Evolutionary conservation across 1,140 invertebrate genomes (phyloP).

Genomic region (Trinorchestia longiramus): DNA sequence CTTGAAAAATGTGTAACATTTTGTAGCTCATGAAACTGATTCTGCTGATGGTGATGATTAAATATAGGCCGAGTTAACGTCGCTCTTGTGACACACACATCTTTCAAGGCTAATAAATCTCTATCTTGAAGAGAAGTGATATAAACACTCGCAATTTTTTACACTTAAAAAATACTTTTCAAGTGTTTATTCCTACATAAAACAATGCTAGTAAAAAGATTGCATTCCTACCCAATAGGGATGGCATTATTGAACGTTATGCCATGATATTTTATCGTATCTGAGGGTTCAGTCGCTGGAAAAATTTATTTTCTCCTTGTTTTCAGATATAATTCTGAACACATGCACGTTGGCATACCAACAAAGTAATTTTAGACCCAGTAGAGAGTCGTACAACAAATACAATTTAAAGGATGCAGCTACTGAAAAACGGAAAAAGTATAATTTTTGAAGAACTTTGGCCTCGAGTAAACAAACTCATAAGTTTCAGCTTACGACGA

Average conservation of each 20-base stretch:
- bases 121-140: not conserved
- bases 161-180: too few species aligned
- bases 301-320: too few species aligned
- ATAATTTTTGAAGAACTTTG: not conserved
- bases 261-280: too few species aligned
- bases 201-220: too few species aligned
- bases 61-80: not conserved
- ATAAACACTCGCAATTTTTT: too few species aligned
- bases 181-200: too few species aligned
- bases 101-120: not conserved
- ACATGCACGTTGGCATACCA: too few species aligned
- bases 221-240: too few species aligned
- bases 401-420: not conserved
- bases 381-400: not conserved
- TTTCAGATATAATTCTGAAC: too few species aligned
- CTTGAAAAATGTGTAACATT: conserved; percentile 16
- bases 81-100: not conserved
- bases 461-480: not conserved
- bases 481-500: not conserved
- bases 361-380: too few species aligned
- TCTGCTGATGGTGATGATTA: conserved; percentile 12
- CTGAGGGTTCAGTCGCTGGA: too few species aligned
- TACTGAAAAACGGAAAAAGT: not conserved
- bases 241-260: too few species aligned
- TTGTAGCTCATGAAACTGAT: conserved; percentile 16